phyloP scores from a whole-genome alignment of 2,797 vertebrate genomes.

The Clamator glandarius region DNA sequence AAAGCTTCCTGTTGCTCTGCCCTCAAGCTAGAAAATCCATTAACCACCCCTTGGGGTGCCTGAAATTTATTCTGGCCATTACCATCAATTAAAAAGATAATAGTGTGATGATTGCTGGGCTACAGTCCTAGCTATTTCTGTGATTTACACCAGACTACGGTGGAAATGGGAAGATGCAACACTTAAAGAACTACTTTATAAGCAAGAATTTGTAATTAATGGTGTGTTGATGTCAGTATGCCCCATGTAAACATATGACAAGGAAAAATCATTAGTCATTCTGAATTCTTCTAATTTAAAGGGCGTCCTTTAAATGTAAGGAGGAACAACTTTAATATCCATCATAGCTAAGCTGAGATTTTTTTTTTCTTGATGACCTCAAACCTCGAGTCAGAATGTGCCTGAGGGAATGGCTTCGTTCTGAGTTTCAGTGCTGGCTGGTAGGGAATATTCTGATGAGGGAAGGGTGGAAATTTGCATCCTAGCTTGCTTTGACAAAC shows the following conservation, averaged over 20 bases:
- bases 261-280: not conserved
- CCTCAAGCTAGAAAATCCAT: slow-evolving; percentile 63
- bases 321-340: not conserved
- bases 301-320: not conserved
- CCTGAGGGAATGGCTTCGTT: not conserved
- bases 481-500: not conserved
- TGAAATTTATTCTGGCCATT: slow-evolving; percentile 67
- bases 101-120: slow-evolving; percentile 51
- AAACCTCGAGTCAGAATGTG: not conserved
- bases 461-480: not conserved
- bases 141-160: slow-evolving; percentile 44
- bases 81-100: slow-evolving; percentile 67
- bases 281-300: not conserved
- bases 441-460: not conserved
- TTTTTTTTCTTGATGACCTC: not conserved
- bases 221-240: not conserved
- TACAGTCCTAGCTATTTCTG: slow-evolving; percentile 41
- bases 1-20: slow-evolving; percentile 45
- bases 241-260: not conserved
- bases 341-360: not conserved
- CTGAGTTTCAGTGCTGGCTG: not conserved
- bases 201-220: slow-evolving; percentile 7
- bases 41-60: slow-evolving; percentile 52
- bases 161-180: slow-evolving; percentile 6
- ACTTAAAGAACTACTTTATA: slow-evolving; percentile 9